A percentile compares a stretch with the other conserved stretches of the same genome.
These are phyloP conservation scores for Auanema sp. DNA, from an alignment of 2,888 invertebrate genomes.

Conservation along the genomic window DNA sequence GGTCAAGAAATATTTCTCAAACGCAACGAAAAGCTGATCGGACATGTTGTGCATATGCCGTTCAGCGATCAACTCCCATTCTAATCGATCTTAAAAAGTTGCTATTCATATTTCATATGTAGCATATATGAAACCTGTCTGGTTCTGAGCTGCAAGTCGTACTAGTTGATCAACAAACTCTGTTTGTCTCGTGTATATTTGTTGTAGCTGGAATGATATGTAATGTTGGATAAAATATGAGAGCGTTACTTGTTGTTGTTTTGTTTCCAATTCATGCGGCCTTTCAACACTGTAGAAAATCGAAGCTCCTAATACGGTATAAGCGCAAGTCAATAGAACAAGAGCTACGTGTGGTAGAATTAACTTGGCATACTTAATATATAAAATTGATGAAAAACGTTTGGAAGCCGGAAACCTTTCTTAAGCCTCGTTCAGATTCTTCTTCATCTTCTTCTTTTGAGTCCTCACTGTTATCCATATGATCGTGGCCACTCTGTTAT, in stretches of 20 bases:
- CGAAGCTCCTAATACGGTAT: constrained; percentile 61
- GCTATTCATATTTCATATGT: not conserved
- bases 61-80: constrained; percentile 42
- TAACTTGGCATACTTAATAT: constrained; percentile 62
- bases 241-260: constrained; percentile 37
- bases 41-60: constrained; percentile 61
- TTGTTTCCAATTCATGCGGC: constrained; percentile 58
- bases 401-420: no score
- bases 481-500: constrained; percentile 45
- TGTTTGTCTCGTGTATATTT: constrained; percentile 50
- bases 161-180: constrained; percentile 55
- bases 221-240: not conserved
- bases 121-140: constrained; percentile 21
- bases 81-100: constrained; percentile 24
- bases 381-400: constrained; percentile 5
- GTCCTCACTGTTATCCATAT: constrained; percentile 42
- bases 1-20: constrained; percentile 62
- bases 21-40: constrained; percentile 62
- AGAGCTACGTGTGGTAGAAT: constrained; percentile 64
- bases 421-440: constrained; percentile 34
- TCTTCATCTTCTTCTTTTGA: constrained; percentile 48
- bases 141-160: constrained; percentile 32
- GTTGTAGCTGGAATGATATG: constrained; percentile 41
- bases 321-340: constrained; percentile 62
- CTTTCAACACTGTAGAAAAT: constrained; percentile 62